Evolutionary conservation across 2,888 invertebrate genomes (phyloP).

Genomic region (Hypselothyrea guttata): DNA sequence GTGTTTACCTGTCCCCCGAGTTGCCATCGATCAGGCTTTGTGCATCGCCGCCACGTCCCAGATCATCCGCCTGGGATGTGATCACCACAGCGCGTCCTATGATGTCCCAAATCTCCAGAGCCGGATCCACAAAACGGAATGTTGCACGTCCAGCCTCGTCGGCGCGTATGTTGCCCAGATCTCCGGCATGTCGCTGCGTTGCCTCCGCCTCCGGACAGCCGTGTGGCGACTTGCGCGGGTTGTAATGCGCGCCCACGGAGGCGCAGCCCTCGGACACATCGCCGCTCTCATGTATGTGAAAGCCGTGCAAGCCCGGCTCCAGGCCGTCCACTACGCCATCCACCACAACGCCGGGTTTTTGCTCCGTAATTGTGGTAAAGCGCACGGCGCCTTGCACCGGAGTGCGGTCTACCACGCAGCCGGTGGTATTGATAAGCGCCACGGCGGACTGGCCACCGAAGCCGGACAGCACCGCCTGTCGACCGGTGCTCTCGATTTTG

Average conservation of each 20-base stretch:
- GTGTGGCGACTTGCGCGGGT: constrained; percentile 83
- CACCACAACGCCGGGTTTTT: constrained; percentile 85
- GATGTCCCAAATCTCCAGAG: constrained; percentile 87
- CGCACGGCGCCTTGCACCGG: constrained; percentile 89
- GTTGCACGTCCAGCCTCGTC: constrained; percentile 85
- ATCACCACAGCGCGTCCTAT: constrained; percentile 91
- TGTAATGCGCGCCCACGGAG: constrained; percentile 86
- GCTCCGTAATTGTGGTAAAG: constrained; percentile 83
- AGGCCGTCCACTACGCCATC: constrained; percentile 94
- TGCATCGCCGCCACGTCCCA: constrained; percentile 84
- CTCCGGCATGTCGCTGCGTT: constrained; percentile 85
- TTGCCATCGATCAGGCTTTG: constrained; percentile 86
- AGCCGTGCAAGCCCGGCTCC: constrained; percentile 83
- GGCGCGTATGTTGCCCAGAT: constrained; percentile 86
- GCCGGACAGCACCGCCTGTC: constrained; percentile 90
- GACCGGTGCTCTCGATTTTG: constrained; percentile 85
- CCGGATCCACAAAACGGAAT: constrained; percentile 85
- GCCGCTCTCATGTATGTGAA: constrained; percentile 87
- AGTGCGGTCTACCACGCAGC: constrained; percentile 74
- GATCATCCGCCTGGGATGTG: constrained; percentile 85
- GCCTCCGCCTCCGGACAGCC: constrained; percentile 83
- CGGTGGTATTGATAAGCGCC: constrained; percentile 86
- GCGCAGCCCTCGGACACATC: constrained; percentile 86
- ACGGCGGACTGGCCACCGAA: constrained; percentile 90
- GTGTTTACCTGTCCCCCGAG: constrained; percentile 84